Evolutionary conservation across 1,140 invertebrate species (phyloP), one percentile per base, ranked within the genome.

Genomic region (Pogonomyrmex californicus): DNA sequence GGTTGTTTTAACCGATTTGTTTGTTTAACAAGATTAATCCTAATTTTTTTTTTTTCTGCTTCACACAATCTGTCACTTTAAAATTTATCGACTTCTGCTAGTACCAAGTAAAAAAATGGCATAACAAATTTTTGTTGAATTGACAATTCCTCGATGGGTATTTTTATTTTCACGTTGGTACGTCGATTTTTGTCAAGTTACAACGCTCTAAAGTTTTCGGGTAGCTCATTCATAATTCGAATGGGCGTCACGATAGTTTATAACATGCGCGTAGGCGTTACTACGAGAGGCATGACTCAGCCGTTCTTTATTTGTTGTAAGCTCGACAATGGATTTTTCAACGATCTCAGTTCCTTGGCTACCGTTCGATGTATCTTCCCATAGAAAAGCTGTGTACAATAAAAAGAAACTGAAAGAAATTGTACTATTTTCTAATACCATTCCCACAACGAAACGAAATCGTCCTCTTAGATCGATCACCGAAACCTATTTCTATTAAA

Each of bases 231-330:
- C 78, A 70, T 81, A 81, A 81, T 70, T 70, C 23, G 49, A 78
- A 62, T 38, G 9, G 33, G n/a, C n/a, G 23, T 66, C n/a, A n/a
- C 12, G 7, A n/a, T 36, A 17, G 36, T 23, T 81, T 70, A 81
- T 56, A 70, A 38, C 30, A 58, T 23, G 7, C 23, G 23, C 38
- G 78, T 47, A 70, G 49, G 65, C 23, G 49, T 81, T 81, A 68
- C 63, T 70, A 70, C 63, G 65, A 14, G 65, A 14, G 9, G 14
- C 38, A 56, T 81, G 77, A 81, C 51, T 81, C 51, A 70, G 47
- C 63, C 70, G 77, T 81, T 81, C 23, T 81, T 81, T 81, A 81
- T 81, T 70, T 81, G 63, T 70, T 81, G 63, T 56, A 58, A 81
- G 17, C 63, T 58, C 78, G 47, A 58, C 36, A 68, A 81, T 68